Percentiles rank a stretch among this genome's conserved stretches.
phyloP scores from a whole-genome alignment of 2,113 vertebrate species.

The Smithornis capensis region DNA sequence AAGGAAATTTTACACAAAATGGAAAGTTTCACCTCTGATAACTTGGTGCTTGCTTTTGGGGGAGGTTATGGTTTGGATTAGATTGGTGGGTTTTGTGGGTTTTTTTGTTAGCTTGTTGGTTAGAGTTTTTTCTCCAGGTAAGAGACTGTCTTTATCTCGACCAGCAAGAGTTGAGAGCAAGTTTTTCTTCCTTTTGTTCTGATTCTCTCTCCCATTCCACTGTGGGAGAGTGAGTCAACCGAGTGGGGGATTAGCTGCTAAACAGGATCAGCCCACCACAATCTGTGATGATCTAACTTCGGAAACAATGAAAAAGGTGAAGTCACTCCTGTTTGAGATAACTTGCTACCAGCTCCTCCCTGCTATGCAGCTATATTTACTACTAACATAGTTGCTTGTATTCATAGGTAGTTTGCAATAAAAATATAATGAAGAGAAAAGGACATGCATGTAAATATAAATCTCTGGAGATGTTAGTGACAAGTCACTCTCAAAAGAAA shows the following conservation, averaged over 20 bases:
- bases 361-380: neutral
- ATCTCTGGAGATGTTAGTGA: slow-evolving; percentile 22
- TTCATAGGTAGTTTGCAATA: neutral
- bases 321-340: neutral
- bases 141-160: neutral
- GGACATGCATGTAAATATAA: neutral
- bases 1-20: neutral
- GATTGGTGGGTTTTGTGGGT: too few relatives aligned
- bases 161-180: neutral
- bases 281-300: neutral
- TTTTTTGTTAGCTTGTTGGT: too few relatives aligned
- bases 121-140: fast-evolving
- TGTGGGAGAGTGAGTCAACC: too few relatives aligned
- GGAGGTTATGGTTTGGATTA: too few relatives aligned
- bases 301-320: neutral
- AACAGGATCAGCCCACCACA: neutral
- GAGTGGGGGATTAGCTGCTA: neutral
- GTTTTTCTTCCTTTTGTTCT: neutral
- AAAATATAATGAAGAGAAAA: slow-evolving; percentile 16
- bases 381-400: neutral
- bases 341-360: neutral
- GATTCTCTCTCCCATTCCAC: neutral
- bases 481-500: neutral
- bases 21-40: neutral
- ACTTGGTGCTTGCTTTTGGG: neutral